Base-by-base conservation (phyloP, 2,113 vertebrate genomes). In the Sceloporus tristichus region DNA sequence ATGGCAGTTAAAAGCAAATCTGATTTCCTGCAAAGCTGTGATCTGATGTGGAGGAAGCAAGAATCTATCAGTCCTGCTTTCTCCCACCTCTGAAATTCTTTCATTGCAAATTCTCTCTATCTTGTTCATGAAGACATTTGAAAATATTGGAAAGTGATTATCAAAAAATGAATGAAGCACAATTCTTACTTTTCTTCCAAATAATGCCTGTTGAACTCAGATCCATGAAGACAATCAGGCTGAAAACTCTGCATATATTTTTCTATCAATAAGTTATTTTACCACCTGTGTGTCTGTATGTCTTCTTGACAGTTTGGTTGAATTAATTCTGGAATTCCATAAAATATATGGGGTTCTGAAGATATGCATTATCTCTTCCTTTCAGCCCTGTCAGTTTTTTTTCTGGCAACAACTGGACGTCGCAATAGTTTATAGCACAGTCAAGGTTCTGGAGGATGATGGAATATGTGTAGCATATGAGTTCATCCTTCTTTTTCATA, bases 301-400 rank as follows among this genome's bases (percentile, higher is more conserved):
- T 10, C 4, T 62, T 2, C 2, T 53, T 70, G 42, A 88, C 85
- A 23, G 23, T 4, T 78, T 79, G 68, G 87, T 78, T 88, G 75
- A 93, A 91, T 89, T 90, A 78, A 75, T n/a, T 59, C 75, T 74
- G 48, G 48, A 90, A 89, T 85, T 68, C 59, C 6, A 7, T 29
- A 38, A 1, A 4, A 16, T 73, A 14, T 34, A 34, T 29, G 83
- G 42, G 73, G 11, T 8, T 84, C 54, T 92, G 87, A 85, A 91
- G 84, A 90, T 56, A 73, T 27, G 68, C 0, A 38, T 73, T 90
- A 3, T 79, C 25, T 82, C 5, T 80, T 65, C 77, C 76, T 76
- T 2, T 86, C 82, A 84, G 75, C 76, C 25, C 79, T 87, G 82
- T 85, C 91, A 91, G 54, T 19, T 38, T 92, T 38, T 92, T 79